phyloP scores from a whole-genome alignment of 1,140 invertebrate genomes.

The Anastrepha ludens region DNA sequence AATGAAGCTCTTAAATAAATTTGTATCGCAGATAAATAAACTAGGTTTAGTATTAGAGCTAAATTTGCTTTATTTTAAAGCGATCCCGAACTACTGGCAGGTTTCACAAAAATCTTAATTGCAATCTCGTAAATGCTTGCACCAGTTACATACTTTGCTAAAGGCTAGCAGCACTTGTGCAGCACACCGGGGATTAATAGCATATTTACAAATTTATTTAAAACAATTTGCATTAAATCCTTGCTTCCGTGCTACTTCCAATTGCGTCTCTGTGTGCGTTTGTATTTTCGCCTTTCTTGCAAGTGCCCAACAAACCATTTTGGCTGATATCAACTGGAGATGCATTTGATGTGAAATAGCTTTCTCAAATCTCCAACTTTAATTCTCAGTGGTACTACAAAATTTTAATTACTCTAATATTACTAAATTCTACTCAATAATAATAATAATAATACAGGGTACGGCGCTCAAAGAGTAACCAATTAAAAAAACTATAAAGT shows the following conservation, averaged over 20 bases:
- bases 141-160: neutral
- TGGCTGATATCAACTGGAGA: too few species aligned
- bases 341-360: too few species aligned
- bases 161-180: neutral
- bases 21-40: too few species aligned
- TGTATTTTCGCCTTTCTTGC: neutral
- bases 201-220: constrained; percentile 68
- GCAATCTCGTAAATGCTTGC: neutral
- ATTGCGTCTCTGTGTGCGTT: neutral
- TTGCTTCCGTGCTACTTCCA: constrained; percentile 55
- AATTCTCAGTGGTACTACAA: too few species aligned
- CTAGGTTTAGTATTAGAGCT: neutral
- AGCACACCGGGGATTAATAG: constrained; percentile 53
- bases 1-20: too few species aligned
- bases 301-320: too few species aligned
- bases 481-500: too few species aligned
- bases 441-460: too few species aligned
- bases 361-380: too few species aligned
- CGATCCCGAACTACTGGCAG: neutral
- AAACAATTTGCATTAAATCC: constrained; percentile 71
- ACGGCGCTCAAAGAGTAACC: too few species aligned
- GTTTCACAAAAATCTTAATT: neutral
- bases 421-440: too few species aligned
- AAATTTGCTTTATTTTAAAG: neutral
- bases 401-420: too few species aligned